Conservation (phyloP, 2,888 invertebrate genomes). For the Patella caerulea region DNA sequence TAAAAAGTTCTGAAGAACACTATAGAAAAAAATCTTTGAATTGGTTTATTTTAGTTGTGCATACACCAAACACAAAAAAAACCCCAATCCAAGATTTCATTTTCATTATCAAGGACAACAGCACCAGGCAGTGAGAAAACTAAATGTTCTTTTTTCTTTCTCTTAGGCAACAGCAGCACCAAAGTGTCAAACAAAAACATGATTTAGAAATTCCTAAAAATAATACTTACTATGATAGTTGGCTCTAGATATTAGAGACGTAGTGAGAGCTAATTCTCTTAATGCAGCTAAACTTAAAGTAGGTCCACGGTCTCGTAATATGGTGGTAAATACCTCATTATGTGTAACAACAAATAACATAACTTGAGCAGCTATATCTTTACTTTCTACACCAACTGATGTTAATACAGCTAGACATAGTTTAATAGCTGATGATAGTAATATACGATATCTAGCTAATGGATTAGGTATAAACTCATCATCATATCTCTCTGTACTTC, state of each 20-base stretch:
- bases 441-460: constrained; percentile 83
- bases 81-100: too few species aligned
- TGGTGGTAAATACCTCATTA: constrained; percentile 84
- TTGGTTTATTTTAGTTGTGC: too few species aligned
- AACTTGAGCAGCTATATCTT: constrained; percentile 84
- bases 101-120: too few species aligned
- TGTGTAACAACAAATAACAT: constrained; percentile 86
- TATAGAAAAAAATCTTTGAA: too few species aligned
- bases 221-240: constrained; percentile 70
- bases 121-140: too few species aligned
- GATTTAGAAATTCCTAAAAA: neutral
- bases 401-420: constrained; percentile 87
- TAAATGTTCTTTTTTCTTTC: too few species aligned
- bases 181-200: neutral
- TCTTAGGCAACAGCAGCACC: too few species aligned
- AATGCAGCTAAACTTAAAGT: constrained; percentile 79
- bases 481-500: constrained; percentile 19
- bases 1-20: too few species aligned
- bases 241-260: constrained; percentile 82
- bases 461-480: constrained; percentile 74
- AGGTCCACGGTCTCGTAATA: constrained; percentile 81
- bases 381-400: constrained; percentile 86
- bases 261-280: constrained; percentile 83
- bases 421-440: constrained; percentile 85
- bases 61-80: too few species aligned